Base-by-base conservation (phyloP, 1,140 invertebrate genomes). In the Oreohelix idahoensis region DNA sequence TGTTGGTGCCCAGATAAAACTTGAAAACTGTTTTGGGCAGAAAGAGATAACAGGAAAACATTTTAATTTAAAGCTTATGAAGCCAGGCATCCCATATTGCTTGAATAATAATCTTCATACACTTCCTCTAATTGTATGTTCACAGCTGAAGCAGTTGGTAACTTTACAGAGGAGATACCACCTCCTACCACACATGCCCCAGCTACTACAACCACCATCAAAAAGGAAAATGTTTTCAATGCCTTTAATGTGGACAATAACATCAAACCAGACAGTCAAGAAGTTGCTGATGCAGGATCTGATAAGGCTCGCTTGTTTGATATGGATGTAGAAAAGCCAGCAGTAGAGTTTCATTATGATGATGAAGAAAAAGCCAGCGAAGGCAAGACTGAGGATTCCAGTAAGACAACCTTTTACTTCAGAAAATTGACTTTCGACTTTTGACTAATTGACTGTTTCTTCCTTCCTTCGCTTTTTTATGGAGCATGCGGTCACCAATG, bases 131-230 rank as follows among this genome's bases (percentile, higher is more conserved):
- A 23, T 15, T 58, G 26, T 49, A 58, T 79, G 11, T 53, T n/a
- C 35, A 63, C 51, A 79, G 77, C 77, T 83, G 93, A 94, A 83
- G 94, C 95, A 38, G 70, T 93, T 83, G 93, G 94, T 82, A 96
- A 95, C 91, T 93, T 94, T 87, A 95, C 94, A 17, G 94, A 94
- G 85, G 95, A 95, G 86, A 93, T 93, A 15, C 91, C 93, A 58
- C 92, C 94, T 5, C 86, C 86, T n/a, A 89, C 90, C n/a, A 89
- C 90, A 29, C 69, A 85, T 23, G 29, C 79, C 36, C 82, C 78
- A 0, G 69, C 89, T 0, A 79, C 85, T 29, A 84, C 87, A 79
- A 76, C 78, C 11, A 77, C 81, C 51, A 78, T 39, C 39, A 63
- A 63, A 35, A 63, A 84, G 69, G 66, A 74, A 17, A 51, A 76